Evolutionary conservation across 1,140 invertebrate genomes (phyloP), one percentile per base, ranked within the genome.

Genomic region (Agrypnia vestita): DNA sequence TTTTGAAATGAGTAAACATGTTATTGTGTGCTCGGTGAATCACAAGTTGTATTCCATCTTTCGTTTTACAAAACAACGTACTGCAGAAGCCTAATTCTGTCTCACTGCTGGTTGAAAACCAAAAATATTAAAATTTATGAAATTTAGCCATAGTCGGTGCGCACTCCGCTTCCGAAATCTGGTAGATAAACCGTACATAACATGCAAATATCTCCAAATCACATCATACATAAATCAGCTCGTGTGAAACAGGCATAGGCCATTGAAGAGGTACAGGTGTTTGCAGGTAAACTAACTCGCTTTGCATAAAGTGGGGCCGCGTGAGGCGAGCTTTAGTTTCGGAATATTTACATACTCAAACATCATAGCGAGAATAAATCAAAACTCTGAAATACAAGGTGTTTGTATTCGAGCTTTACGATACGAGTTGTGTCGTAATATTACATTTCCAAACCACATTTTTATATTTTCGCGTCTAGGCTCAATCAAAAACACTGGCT

Each of bases 271-370:
- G 67, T 49, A 71, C 67, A 71, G 67, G 46, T 71, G 64, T 69
- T 69, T 69, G 64, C 64, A 69, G 64, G 64, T 69, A 69, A 46
- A 69, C 64, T 69, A 64, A 46, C 44, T 47, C 64, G 64, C 64
- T 69, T 69, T 69, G 46, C 64, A 69, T 64, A 64, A 64, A 64
- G 61, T 64, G 61, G 61, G 35, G 25, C 61, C 61, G 61, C 25
- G 61, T 13, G 25, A 51, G n/a, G 44, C 64, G 64, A 21, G 64
- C 44, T 69, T 46, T 47, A 69, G 43, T 69, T 69, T 69, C 15
- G 64, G 64, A 17, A 49, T 69, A 64, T 64, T 64, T 64, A 64
- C 61, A 64, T 64, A 64, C 35, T 35, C 61, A 43, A 59, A 64
- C 61, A 64, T 64, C 61, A 43, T 64, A 64, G 35, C 61, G 12